Evolutionary conservation across 2,797 vertebrate genomes (phyloP).

Genomic region (Phrynocephalus vlangalii): DNA sequence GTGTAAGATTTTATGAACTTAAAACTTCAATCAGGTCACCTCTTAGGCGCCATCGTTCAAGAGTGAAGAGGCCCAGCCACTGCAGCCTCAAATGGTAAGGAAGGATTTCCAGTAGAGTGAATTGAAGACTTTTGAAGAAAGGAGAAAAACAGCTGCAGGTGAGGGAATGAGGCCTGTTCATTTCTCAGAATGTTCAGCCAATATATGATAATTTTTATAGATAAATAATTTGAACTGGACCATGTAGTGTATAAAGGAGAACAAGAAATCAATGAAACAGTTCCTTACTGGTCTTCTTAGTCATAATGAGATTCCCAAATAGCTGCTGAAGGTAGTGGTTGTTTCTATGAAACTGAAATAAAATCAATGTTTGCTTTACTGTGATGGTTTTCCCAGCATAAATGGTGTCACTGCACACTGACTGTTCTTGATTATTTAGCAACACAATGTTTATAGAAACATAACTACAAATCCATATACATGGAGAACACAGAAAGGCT

Average conservation of each 20-base stretch:
- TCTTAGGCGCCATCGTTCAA: too few species aligned
- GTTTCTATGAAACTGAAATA: neutral
- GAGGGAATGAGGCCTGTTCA: neutral
- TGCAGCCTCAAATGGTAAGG: too few species aligned
- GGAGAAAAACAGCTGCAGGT: neutral
- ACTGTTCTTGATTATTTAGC: neutral
- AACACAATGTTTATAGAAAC: neutral
- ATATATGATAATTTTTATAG: neutral
- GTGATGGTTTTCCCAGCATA: neutral
- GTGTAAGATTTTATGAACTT: too few species aligned
- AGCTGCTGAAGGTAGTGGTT: neutral
- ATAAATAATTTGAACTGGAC: neutral
- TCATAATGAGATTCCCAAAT: neutral
- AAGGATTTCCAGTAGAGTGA: neutral
- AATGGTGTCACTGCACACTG: neutral
- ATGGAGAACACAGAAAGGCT: neutral
- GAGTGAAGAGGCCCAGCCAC: too few species aligned
- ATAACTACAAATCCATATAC: neutral
- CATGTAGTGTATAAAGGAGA: neutral
- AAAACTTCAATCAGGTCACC: too few species aligned
- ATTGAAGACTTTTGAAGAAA: neutral
- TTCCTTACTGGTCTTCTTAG: neutral
- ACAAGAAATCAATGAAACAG: neutral
- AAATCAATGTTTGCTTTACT: constrained; percentile 3
- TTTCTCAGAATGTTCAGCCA: neutral